Conservation (phyloP, 2,888 invertebrate genomes). For the Erebia epiphron region DNA sequence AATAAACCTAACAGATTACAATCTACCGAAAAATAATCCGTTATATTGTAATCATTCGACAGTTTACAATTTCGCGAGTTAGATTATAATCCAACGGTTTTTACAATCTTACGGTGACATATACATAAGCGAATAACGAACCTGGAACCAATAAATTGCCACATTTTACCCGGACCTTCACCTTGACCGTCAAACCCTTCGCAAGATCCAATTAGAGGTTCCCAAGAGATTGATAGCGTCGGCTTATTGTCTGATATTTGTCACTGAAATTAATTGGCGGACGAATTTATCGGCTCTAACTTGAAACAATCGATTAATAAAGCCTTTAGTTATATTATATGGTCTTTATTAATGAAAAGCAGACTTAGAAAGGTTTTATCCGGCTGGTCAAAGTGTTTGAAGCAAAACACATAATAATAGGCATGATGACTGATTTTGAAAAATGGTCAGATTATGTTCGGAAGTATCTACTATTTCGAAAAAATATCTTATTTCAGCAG, state of each 20-base stretch:
- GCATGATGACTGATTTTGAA: no score
- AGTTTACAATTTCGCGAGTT: no score
- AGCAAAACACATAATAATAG: no score
- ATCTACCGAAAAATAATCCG: no score
- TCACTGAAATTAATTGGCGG: constrained; percentile 56
- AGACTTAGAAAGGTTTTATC: not conserved
- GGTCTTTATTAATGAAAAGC: not conserved
- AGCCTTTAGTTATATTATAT: not conserved
- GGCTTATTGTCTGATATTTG: constrained; percentile 60
- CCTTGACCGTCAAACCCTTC: constrained; percentile 50
- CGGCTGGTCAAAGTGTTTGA: not conserved
- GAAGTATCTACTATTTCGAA: no score
- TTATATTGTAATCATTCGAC: no score
- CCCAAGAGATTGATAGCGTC: constrained; percentile 62
- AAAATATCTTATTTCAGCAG: no score
- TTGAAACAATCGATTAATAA: constrained; percentile 17
- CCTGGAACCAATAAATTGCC: not conserved
- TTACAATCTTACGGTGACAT: no score
- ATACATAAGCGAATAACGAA: not conserved
- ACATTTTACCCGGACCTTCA: constrained; percentile 40
- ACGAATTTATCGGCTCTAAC: constrained; percentile 21
- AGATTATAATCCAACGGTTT: no score
- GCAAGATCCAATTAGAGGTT: constrained; percentile 62
- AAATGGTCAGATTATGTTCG: no score
- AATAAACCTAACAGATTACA: no score